Evolutionary conservation across 2,888 invertebrate genomes (phyloP), one percentile per base, ranked within the genome.

Genomic region (Tachina grossa): DNA sequence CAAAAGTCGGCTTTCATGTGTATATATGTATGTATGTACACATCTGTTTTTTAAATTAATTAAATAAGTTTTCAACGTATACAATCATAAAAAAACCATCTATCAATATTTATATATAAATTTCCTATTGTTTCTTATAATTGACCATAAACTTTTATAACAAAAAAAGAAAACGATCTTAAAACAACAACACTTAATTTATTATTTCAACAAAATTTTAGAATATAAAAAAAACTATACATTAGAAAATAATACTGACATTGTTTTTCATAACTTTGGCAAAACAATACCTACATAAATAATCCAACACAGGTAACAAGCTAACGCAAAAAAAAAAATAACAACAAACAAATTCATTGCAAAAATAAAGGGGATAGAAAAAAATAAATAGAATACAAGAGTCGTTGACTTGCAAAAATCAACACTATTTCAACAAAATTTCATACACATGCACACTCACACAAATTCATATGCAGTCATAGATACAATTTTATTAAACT

Each of bases 381-480:
- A n/a, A 53, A 39, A 69, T 14, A 41, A 51, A 79, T 41, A 65
- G 55, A 72, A 43, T 57, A 66, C 51, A 81, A 55, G 76, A 86
- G 83, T 87, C 87, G 84, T 86, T 85, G 87, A 87, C 87, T 87
- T 87, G 71, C 71, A 47, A 76, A 85, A 83, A 86, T 84, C 86
- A 87, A 69, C 86, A 85, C 83, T 79, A 77, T 55, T 53, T 75
- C 68, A 71, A 41, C 45, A 55, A 76, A 68, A 76, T 45, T 72
- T 72, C 41, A 55, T n/a, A 55, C 47, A 10, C 9, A 63, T 41
- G 47, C 51, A 11, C 13, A 51, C 22, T n/a, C 9, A 45, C 8
- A 47, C 45, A 53, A 75, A 59, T 76, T 41, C 45, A 61, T 76
- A 55, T 49, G 51, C 63, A 63, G 61, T 45, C 69, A 51, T 53